These are phyloP conservation scores for Allobates femoralis DNA, from an alignment of 2,797 vertebrate species.

Conservation along the genomic window DNA sequence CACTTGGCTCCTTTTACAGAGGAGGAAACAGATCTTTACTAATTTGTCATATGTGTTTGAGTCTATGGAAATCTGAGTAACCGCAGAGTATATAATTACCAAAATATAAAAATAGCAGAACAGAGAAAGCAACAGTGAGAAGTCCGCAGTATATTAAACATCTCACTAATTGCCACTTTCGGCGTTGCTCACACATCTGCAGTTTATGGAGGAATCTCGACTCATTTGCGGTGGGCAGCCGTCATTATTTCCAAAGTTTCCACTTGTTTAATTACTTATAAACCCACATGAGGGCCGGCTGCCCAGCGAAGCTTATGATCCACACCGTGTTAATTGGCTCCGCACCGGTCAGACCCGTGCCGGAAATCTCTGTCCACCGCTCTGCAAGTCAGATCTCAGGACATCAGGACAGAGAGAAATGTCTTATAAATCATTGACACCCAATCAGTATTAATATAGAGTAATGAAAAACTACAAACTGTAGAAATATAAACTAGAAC, in stretches of 20 bases:
- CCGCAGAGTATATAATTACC: too few species aligned
- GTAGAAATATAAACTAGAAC: too few species aligned
- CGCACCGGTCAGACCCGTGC: background rate
- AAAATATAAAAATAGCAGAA: too few species aligned
- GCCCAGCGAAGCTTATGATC: constrained; percentile 26
- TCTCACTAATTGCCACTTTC: constrained; percentile 2
- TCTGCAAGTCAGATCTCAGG: background rate
- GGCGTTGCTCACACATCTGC: background rate
- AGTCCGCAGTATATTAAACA: background rate
- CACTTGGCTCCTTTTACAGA: too few species aligned
- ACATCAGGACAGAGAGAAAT: background rate
- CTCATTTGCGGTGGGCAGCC: background rate
- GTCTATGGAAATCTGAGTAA: too few species aligned
- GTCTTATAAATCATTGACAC: background rate
- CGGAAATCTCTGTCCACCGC: background rate
- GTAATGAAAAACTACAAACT: too few species aligned
- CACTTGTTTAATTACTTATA: constrained; percentile 18
- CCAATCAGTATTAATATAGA: too few species aligned
- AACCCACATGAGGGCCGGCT: background rate
- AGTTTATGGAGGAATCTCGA: background rate
- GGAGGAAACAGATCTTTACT: too few species aligned
- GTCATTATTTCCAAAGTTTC: constrained; percentile 20
- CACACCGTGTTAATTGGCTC: constrained; percentile 12
- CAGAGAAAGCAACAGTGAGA: background rate
- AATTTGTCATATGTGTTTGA: too few species aligned